These are phyloP conservation scores for Chiridota heheva DNA, from an alignment of 35 echinoderm and acorn worm species.

Conservation along the genomic window DNA sequence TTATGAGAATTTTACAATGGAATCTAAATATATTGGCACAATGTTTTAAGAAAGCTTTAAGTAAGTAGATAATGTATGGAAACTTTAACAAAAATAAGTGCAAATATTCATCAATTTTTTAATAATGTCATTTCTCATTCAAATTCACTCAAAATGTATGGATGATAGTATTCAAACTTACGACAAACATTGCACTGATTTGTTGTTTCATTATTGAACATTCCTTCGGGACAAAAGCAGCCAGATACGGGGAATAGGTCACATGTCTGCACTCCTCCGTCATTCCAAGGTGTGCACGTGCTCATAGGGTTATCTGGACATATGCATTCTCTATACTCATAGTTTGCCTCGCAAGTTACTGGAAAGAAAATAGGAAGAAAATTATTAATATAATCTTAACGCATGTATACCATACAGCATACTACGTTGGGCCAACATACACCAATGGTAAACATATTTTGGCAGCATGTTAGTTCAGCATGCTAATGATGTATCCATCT, in stretches of 20 bases:
- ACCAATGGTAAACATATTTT: not conserved
- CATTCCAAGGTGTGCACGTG: constrained; percentile 50
- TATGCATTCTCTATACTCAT: constrained; percentile 50
- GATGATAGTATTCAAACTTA: too few species aligned
- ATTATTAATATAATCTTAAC: not conserved
- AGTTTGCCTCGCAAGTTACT: constrained; percentile 25
- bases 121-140: too few species aligned
- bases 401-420: not conserved
- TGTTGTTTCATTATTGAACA: constrained; percentile 16
- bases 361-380: constrained; percentile 4
- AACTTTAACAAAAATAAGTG: too few species aligned
- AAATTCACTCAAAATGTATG: too few species aligned
- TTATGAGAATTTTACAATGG: too few species aligned
- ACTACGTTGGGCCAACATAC: not conserved
- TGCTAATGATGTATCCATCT: not conserved
- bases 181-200: too few species aligned
- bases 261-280: constrained; percentile 21
- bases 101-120: too few species aligned
- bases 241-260: constrained; percentile 53
- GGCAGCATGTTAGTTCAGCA: not conserved
- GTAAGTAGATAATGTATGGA: too few species aligned
- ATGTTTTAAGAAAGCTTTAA: too few species aligned
- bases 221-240: constrained; percentile 65
- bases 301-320: constrained; percentile 56
- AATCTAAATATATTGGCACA: too few species aligned